A percentile compares a stretch with the other conserved stretches of the same genome.
phyloP scores from a whole-genome alignment of 1,140 invertebrate species.

The Sarcophaga peregrina region DNA sequence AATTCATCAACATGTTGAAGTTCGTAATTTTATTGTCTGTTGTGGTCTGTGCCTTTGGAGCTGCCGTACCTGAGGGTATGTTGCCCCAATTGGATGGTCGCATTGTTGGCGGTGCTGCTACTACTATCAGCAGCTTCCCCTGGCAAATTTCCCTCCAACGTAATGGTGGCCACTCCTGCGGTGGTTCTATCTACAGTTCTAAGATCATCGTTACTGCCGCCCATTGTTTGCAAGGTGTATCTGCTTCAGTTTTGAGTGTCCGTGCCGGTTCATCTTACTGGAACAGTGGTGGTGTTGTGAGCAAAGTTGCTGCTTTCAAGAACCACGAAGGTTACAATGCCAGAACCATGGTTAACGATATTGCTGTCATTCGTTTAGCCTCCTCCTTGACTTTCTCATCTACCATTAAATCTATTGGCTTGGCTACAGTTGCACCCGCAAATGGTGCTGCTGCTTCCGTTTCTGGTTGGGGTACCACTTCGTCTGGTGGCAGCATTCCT shows the following conservation, averaged over 20 bases:
- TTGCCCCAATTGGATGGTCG: slow-evolving; percentile 61
- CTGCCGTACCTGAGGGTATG: slow-evolving; percentile 56
- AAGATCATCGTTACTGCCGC: slow-evolving; percentile 71
- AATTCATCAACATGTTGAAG: slow-evolving; percentile 55
- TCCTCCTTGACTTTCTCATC: not conserved
- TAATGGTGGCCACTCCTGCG: slow-evolving; percentile 69
- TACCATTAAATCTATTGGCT: slow-evolving; percentile 1
- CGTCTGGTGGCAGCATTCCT: not conserved
- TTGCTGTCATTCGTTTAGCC: slow-evolving; percentile 19
- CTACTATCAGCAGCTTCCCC: slow-evolving; percentile 69
- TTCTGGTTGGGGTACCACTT: slow-evolving; percentile 29
- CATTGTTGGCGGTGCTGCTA: slow-evolving; percentile 69
- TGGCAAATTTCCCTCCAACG: slow-evolving; percentile 70
- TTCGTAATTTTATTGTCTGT: slow-evolving; percentile 60
- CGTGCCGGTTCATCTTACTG: slow-evolving; percentile 55
- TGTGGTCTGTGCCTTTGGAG: slow-evolving; percentile 56
- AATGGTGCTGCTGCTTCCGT: slow-evolving; percentile 14
- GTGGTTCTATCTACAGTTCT: slow-evolving; percentile 69
- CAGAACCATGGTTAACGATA: slow-evolving; percentile 18
- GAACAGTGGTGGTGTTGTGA: slow-evolving; percentile 24
- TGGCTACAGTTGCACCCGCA: not conserved
- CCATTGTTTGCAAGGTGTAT: slow-evolving; percentile 68
- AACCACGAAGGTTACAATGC: slow-evolving; percentile 24
- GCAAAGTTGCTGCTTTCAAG: slow-evolving; percentile 11
- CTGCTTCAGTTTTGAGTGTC: slow-evolving; percentile 51